A percentile compares a stretch with the other conserved stretches of the same genome.
Conservation (phyloP, 2,113 vertebrate species). For the Odocoileus virginianus region DNA sequence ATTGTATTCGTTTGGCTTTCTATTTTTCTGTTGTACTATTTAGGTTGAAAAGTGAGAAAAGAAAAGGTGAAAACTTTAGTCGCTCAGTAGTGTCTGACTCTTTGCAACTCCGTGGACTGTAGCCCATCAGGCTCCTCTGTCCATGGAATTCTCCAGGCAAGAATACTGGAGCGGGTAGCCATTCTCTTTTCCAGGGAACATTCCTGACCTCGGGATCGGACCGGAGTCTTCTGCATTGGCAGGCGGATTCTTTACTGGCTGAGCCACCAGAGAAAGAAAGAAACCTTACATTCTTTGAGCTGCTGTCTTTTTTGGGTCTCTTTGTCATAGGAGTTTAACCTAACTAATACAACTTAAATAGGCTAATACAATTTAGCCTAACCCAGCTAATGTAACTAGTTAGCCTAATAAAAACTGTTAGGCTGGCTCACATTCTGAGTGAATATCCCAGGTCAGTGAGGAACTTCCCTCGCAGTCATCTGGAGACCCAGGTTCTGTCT, state of each 20-base stretch:
- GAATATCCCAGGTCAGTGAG: background rate
- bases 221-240: background rate
- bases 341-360: background rate
- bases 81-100: background rate
- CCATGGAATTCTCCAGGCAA: background rate
- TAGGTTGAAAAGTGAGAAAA: background rate
- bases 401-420: background rate
- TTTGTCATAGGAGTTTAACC: background rate
- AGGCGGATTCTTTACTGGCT: background rate
- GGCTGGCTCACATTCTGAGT: background rate
- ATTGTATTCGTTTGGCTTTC: background rate
- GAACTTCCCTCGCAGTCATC: background rate
- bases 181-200: background rate
- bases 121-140: background rate
- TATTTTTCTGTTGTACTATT: background rate
- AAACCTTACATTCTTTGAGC: background rate
- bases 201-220: background rate
- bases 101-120: background rate
- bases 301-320: background rate
- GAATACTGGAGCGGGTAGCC: background rate
- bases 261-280: background rate
- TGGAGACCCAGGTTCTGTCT: background rate
- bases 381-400: background rate
- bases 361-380: background rate
- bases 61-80: background rate